Evolutionary conservation across 2,113 vertebrate genomes (phyloP), one percentile per base, ranked within the genome.

Genomic region (Leucopsar rothschildi): DNA sequence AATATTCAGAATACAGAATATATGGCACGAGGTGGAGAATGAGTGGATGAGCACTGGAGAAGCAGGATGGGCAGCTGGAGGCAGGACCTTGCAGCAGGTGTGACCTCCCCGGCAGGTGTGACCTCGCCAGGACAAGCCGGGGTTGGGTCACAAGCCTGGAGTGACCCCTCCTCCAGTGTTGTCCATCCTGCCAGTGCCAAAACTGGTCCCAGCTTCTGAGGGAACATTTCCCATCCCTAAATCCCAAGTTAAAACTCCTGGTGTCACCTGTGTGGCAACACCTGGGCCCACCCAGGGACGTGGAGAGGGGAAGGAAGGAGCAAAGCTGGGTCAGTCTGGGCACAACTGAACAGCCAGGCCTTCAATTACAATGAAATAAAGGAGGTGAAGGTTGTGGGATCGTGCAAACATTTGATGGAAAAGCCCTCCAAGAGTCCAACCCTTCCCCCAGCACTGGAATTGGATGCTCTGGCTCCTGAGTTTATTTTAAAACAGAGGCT

Each of bases 151-250:
- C 42, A 6, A 77, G 39, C 16, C 86, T 31, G 11, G 15, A 5
- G 11, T 5, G 50, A 10, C 50, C 82, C 47, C 6, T 7, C 40
- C 17, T 0, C 0, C 11, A 15, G 65, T 0, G 1, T n/a, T 18
- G 39, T 2, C 73, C 73, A 5, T 14, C 9, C n/a, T 78, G 18
- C 19, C 73, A 35, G 0, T 1, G 1, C 14, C 69, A 42, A 2
- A 0, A 6, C 0, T 3, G 24, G 29, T 18, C 50, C 35, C 73
- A 66, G 27, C n/a, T 70, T 3, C 89, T 15, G 42, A 19, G 61
- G 31, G 75, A 40, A 29, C 11, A 4, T 2, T 15, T 19, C 68
- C 80, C 68, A 22, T 5, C 29, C 78, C 35, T 24, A 28, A 28
- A 79, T 12, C 16, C 28, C 4, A 2, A 21, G 10, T 12, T 28